Evolutionary conservation across 2,797 vertebrate genomes (phyloP), one percentile per base, ranked within the genome.

Genomic region (Poecilia gillii): DNA sequence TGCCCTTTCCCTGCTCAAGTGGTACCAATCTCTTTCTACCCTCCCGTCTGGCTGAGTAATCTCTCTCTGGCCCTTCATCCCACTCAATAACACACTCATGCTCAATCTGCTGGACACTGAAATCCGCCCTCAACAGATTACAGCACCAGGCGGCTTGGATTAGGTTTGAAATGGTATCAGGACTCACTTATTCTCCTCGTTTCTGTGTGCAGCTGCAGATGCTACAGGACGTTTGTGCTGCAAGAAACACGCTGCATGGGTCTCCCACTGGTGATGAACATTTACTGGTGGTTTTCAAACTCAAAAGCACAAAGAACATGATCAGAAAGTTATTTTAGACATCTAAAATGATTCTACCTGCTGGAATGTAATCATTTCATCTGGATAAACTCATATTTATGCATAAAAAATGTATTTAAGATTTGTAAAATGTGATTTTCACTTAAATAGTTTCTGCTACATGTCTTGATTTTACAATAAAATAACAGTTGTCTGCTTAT

Each of bases 31-130:
- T 28, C 14, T 46, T 39, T 81, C 55, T 13, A 28, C 13, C 43
- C 78, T 39, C 39, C 73, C 74, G 45, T 73, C 76, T 33, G 23
- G 55, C 73, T 68, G 6, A 71, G 62, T 89, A 91, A 91, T 92
- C 87, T 41, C 71, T 71, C 83, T 62, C 59, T 57, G 74, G 68
- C 55, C 76, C 82, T 77, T 88, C 90, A 89, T 87, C 88, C 86
- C 85, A 85, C 90, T 94, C 92, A 86, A 78, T 93, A 92, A 90
- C 91, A 87, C 82, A 82, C 83, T 87, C 84, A 73, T 82, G 84
- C 79, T 89, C 91, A 90, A 92, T 90, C 86, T 89, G 88, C 82
- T 8, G 79, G 81, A 73, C 73, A 9, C 74, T 84, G 86, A 90
- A 91, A 81, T 64, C 86, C 84, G 78, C 72, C 80, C 83, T n/a